Percentiles rank a stretch among this genome's conserved stretches.
Evolutionary conservation across 30 jellyfish, hydroid and myxozoan species (phyloP).

Genomic region (Cassiopea andromeda): DNA sequence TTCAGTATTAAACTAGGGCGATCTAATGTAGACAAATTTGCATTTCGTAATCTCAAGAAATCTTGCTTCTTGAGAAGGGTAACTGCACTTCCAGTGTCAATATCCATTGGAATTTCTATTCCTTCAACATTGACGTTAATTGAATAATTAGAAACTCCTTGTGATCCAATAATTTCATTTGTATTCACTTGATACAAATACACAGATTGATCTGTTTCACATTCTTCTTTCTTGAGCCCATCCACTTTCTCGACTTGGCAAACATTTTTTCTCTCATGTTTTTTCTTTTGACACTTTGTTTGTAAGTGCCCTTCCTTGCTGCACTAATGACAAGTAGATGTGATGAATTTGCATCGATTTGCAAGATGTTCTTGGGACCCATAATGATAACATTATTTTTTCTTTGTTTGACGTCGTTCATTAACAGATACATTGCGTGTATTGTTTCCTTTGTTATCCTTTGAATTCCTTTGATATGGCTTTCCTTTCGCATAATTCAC

Average conservation of each 20-base stretch:
- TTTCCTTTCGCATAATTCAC: conserved; percentile 44
- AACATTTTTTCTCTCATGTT: conserved; percentile 23
- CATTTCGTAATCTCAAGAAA: conserved; percentile 25
- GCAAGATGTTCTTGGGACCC: conserved; percentile 59
- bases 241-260: conserved; percentile 43
- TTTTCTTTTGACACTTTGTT: conserved; percentile 33
- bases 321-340: conserved; percentile 41
- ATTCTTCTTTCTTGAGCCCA: conserved; percentile 36
- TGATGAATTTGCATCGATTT: conserved; percentile 43
- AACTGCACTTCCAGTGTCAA: conserved; percentile 50
- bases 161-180: conserved; percentile 25
- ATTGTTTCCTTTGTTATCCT: conserved; percentile 13
- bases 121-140: conserved; percentile 16
- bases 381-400: conserved; percentile 42
- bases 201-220: conserved; percentile 46
- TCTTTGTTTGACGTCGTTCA: conserved; percentile 35
- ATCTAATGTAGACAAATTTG: conserved; percentile 43
- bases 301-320: conserved; percentile 64
- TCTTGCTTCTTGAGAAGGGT: conserved; percentile 45
- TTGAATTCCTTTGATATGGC: conserved; percentile 33
- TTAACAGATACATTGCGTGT: conserved; percentile 28
- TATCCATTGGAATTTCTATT: conserved; percentile 27
- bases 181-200: conserved; percentile 37
- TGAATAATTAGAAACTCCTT: conserved; percentile 13
- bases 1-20: conserved; percentile 39